Evolutionary conservation across 2,888 invertebrate genomes (phyloP), one percentile per base, ranked within the genome.

Genomic region (Acronicta psi): DNA sequence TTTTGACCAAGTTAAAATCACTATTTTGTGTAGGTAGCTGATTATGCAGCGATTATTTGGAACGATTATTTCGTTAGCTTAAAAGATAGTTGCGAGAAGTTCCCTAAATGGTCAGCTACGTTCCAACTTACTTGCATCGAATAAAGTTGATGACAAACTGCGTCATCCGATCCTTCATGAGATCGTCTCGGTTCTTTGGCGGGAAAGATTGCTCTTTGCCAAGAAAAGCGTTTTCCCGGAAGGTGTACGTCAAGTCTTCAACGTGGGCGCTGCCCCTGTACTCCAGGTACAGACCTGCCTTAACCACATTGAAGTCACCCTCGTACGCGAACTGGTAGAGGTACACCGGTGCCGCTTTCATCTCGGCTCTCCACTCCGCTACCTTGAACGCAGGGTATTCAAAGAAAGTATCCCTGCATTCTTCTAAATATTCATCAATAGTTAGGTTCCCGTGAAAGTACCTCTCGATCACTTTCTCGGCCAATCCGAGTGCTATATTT

Each of bases 251-350:
- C 74, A 94, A 73, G 69, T 95, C 95, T 66, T 95, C 95, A 7
- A 90, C 87, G 52, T 95, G 95, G 5, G 69, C 57, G 0, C 58
- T 51, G 18, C 92, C 93, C 2, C 86, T 81, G 13, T 91, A 75
- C 40, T 87, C 44, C n/a, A 76, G 25, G 14, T 54, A 63, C 2
- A 73, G 54, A 3, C 52, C 77, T 4, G 50, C 80, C 67, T 92
- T 91, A 23, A 94, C 84, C 1, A 90, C 69, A 1, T 89, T 94
- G 59, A 86, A 71, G 2, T 88, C 82, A 1, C 88, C 87, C 18
- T 92, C 89, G 52, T 91, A 95, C 5, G 89, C 80, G 73, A 92
- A 95, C 57, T 94, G 84, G 70, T 94, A 94, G 77, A 94, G 75
- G 59, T 87, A 95, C 0, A 89, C 83, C 0, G 93, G 91, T 10